These are phyloP conservation scores for Eptatretus atami DNA, from an alignment of 2,797 vertebrate species.

Conservation along the genomic window DNA sequence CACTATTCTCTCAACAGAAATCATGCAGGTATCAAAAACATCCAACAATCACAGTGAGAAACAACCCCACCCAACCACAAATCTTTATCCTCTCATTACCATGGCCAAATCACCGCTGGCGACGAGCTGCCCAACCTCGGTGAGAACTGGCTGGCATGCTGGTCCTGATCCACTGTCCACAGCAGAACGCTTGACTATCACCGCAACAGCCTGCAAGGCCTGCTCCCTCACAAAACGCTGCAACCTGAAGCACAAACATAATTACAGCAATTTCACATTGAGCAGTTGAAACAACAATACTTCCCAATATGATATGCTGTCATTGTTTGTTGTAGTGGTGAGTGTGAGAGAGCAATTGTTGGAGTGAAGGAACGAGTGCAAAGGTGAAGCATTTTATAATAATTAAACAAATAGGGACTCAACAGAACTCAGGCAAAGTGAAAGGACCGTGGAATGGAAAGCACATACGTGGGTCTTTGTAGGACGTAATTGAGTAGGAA, in stretches of 20 bases:
- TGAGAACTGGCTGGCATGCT: constrained; percentile 86
- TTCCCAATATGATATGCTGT: no score
- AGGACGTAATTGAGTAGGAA: constrained; percentile 95
- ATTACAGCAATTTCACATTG: constrained; percentile 3
- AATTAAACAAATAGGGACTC: neutral
- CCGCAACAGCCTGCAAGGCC: constrained; percentile 76
- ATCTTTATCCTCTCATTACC: constrained; percentile 21
- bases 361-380: no score
- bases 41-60: no score
- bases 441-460: neutral
- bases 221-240: constrained; percentile 96
- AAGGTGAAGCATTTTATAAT: no score
- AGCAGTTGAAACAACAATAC: neutral
- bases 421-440: neutral
- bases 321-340: no score
- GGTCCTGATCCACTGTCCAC: constrained; percentile 49
- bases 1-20: no score
- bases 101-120: constrained; percentile 77
- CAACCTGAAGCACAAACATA: constrained; percentile 23
- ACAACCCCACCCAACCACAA: no score
- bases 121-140: constrained; percentile 85
- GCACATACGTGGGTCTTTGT: constrained; percentile 76
- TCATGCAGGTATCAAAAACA: no score
- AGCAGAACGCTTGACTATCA: constrained; percentile 81
- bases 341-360: no score